Evolutionary conservation across 2,888 invertebrate genomes (phyloP), one percentile per base, ranked within the genome.

Genomic region (Achlya flavicornis): DNA sequence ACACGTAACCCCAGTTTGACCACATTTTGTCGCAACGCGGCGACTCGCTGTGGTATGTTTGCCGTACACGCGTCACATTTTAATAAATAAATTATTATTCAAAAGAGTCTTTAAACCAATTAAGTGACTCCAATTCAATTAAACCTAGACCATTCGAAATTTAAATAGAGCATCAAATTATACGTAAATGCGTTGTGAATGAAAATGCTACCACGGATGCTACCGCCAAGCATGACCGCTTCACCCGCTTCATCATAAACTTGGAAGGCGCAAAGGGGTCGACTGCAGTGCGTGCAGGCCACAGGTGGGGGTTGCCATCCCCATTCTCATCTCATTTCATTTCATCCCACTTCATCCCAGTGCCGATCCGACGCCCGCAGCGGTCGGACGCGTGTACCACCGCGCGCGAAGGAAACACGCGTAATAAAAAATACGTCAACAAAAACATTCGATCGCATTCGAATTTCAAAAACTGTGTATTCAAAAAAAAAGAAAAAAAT

Each of bases 251-350:
- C n/a, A 46, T 81, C 80, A 83, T 80, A 83, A 76, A 79, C 80
- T 81, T 83, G 80, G 84, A 85, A 86, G 80, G 84, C 84, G 84
- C 85, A 84, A 81, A 84, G 83, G 83, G 88, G 88, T 84, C 76
- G 84, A 89, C 92, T 91, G 93, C 93, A 93, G 89, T 92, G 90
- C 91, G 91, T 89, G 86, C 85, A 83, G 85, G 84, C 91, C 80
- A 91, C 92, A 92, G 91, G 92, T 91, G 91, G 92, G 46, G 91
- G 87, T 83, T 73, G 75, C 65, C 62, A 66, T 77, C 71, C 76
- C 79, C 77, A 74, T 72, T 74, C 75, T 72, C 79, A 75, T 71
- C 72, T 74, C 72, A 70, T 64, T 61, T 63, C 69, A 70, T 72
- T 61, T 63, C 70, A 70, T 73, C 71, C 74, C 75, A 46, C 70